These are phyloP conservation scores for Amphimedon queenslandica DNA, from an alignment of 37 sponge, comb jelly and placozoan genomes.

Conservation along the genomic window DNA sequence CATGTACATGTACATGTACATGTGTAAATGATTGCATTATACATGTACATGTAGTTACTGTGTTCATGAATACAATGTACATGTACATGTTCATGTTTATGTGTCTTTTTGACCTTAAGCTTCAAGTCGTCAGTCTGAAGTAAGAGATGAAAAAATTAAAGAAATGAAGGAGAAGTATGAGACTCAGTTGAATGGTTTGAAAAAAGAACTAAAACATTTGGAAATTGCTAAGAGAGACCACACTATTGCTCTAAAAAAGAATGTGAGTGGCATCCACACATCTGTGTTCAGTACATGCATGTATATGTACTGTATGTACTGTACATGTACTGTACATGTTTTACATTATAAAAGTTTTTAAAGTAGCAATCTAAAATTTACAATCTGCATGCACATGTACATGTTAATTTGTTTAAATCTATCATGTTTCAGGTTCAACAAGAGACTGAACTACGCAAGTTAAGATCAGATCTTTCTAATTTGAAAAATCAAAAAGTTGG, in stretches of 20 bases:
- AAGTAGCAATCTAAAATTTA: too few relatives aligned
- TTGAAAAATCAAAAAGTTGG: conserved; percentile 87
- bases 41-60: too few relatives aligned
- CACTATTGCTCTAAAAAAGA: conserved; percentile 63
- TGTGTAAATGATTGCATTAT: too few relatives aligned
- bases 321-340: too few relatives aligned
- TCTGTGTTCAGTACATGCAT: background rate
- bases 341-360: too few relatives aligned
- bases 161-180: conserved; percentile 58
- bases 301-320: too few relatives aligned
- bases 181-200: conserved; percentile 39
- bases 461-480: conserved; percentile 68
- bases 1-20: too few relatives aligned
- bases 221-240: conserved; percentile 68
- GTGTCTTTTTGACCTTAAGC: conserved; percentile 14
- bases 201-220: conserved; percentile 51
- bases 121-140: conserved; percentile 10
- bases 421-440: conserved; percentile 42
- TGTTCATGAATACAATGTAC: background rate
- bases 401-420: background rate
- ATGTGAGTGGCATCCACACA: conserved; percentile 19
- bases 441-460: conserved; percentile 55
- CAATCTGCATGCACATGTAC: too few relatives aligned
- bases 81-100: background rate
- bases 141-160: conserved; percentile 41